A percentile compares a stretch with the other conserved stretches of the same genome.
phyloP scores from a whole-genome alignment of 92 coral and sea anemone species.

The Paramuricea clavata region DNA sequence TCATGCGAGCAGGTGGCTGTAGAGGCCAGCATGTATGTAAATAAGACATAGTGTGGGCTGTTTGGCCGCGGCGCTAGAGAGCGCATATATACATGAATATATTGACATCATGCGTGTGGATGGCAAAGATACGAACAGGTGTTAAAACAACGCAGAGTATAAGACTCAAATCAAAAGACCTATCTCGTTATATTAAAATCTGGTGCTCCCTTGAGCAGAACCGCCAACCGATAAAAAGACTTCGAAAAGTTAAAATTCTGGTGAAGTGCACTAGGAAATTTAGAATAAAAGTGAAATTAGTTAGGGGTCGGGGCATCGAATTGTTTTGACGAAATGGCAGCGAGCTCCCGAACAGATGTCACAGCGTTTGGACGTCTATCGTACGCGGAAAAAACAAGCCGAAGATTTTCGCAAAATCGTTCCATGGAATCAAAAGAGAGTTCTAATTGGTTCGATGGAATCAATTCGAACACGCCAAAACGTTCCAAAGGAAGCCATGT shows the following conservation, averaged over 20 bases:
- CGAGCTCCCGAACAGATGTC: background rate
- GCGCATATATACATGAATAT: background rate
- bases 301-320: background rate
- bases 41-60: background rate
- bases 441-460: conserved; percentile 15
- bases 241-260: background rate
- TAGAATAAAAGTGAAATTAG: background rate
- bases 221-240: background rate
- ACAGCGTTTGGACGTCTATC: background rate
- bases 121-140: conserved; percentile 19
- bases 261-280: background rate
- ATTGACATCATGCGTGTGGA: conserved; percentile 24
- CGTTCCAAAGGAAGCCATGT: background rate
- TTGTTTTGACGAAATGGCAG: conserved; percentile 2
- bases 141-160: background rate
- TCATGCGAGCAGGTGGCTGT: conserved; percentile 33
- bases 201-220: background rate
- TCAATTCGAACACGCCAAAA: background rate
- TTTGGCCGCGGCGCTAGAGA: conserved; percentile 23
- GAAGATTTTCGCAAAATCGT: background rate
- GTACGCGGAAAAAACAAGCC: background rate
- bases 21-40: conserved; percentile 29
- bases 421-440: conserved; percentile 12
- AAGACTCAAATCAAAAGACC: conserved; percentile 7
- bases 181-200: background rate